These are phyloP conservation scores for Sebastes diaconus DNA, from an alignment of 2,797 vertebrate genomes.

Conservation along the genomic window DNA sequence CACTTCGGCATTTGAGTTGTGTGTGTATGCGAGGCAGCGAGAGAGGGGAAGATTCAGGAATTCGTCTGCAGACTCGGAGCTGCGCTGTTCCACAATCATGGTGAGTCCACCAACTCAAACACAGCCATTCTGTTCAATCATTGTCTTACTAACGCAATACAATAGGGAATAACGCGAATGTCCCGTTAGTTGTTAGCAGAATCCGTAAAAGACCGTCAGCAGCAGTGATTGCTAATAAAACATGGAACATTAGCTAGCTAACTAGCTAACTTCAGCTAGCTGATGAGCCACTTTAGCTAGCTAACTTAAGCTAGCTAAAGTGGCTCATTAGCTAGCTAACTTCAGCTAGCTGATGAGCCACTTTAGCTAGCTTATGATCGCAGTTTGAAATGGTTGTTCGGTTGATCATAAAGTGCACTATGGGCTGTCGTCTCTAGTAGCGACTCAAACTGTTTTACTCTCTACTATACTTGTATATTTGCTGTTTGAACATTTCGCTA, in stretches of 20 bases:
- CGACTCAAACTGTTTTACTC: neutral
- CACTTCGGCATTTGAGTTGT: slow-evolving; percentile 33
- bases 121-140: neutral
- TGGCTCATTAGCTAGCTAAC: slow-evolving; percentile 56
- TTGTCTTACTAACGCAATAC: accelerated
- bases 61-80: slow-evolving; percentile 70
- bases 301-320: too few relatives aligned
- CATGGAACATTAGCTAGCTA: slow-evolving; percentile 33
- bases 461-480: neutral
- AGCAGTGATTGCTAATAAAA: slow-evolving; percentile 39
- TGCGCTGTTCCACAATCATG: slow-evolving; percentile 63
- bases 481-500: neutral
- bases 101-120: slow-evolving; percentile 54
- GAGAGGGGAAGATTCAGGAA: slow-evolving; percentile 67
- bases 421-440: neutral
- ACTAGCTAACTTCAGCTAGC: slow-evolving; percentile 77
- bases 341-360: slow-evolving; percentile 70
- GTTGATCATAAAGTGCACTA: neutral
- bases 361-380: slow-evolving; percentile 19
- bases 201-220: neutral
- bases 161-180: accelerated
- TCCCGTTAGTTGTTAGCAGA: neutral
- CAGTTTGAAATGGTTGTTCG: neutral
- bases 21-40: slow-evolving; percentile 37
- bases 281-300: neutral